phyloP scores from a whole-genome alignment of 53 echinoderm and acorn worm genomes.

The Luidia sarsii region DNA sequence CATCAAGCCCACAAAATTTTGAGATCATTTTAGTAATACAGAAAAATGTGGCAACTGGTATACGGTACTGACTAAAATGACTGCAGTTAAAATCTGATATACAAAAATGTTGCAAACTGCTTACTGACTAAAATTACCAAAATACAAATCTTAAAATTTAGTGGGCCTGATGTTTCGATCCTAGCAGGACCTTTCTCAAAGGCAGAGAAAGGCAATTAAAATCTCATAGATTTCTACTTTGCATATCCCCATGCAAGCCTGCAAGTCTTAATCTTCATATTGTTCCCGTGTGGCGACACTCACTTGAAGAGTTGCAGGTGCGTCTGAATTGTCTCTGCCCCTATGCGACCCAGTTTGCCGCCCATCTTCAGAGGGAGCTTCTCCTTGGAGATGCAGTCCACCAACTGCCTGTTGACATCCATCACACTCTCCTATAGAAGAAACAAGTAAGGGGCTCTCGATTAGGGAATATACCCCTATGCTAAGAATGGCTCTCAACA shows the following conservation, averaged over 20 bases:
- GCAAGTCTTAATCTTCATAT: neutral
- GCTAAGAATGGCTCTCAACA: too few species aligned
- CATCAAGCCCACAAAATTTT: too few species aligned
- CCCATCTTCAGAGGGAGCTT: conserved; percentile 74
- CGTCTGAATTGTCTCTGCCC: conserved; percentile 70
- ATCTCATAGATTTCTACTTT: neutral
- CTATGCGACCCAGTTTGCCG: conserved; percentile 80
- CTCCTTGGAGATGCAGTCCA: conserved; percentile 80
- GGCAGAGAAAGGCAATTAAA: neutral
- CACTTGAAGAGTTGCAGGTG: conserved; percentile 89
- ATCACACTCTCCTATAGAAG: conserved; percentile 73
- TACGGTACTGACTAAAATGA: neutral
- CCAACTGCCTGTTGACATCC: conserved; percentile 91
- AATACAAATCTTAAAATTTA: too few species aligned
- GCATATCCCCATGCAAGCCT: neutral
- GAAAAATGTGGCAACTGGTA: neutral
- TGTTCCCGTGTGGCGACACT: conserved; percentile 13
- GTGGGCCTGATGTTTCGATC: too few species aligned
- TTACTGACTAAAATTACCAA: too few species aligned
- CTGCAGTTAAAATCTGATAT: neutral
- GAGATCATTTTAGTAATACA: too few species aligned
- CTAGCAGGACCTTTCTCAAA: too few species aligned
- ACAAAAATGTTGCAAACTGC: too few species aligned
- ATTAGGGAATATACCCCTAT: too few species aligned
- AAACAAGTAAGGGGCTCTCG: neutral